Evolutionary conservation across 2,113 vertebrate genomes (phyloP).

Genomic region (Lepidothrix coronata): DNA sequence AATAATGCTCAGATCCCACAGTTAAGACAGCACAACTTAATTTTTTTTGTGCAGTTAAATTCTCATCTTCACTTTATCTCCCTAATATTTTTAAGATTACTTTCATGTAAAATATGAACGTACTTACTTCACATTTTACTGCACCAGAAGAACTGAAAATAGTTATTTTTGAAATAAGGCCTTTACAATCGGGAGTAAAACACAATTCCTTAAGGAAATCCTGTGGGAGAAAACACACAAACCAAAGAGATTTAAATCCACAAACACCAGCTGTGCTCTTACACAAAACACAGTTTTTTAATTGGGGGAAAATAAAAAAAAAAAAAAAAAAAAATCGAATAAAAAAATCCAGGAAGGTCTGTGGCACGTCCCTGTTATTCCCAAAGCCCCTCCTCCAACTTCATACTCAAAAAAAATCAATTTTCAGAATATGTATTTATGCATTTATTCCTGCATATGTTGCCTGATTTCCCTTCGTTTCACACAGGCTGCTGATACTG

Average conservation of each 20-base stretch:
- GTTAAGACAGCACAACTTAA: neutral
- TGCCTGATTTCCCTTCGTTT: neutral
- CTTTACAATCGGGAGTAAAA: slow-evolving; percentile 91
- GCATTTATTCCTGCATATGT: neutral
- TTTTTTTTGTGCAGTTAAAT: neutral
- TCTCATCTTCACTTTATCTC: neutral
- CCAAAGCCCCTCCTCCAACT: neutral
- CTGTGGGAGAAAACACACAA: slow-evolving; percentile 61
- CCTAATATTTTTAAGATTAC: neutral
- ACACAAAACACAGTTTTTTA: neutral
- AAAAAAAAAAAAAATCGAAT: neutral
- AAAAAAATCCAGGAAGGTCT: neutral
- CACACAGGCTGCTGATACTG: neutral
- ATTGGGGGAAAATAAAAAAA: neutral
- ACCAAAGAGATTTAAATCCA: neutral
- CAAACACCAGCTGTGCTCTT: neutral
- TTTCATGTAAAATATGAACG: neutral
- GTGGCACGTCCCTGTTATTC: neutral
- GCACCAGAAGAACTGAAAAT: slow-evolving; percentile 84
- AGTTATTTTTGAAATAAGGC: slow-evolving; percentile 85
- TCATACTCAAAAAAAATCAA: neutral
- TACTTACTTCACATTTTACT: slow-evolving; percentile 88
- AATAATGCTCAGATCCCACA: neutral
- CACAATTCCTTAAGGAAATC: slow-evolving; percentile 88
- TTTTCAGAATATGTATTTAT: neutral